A percentile compares a stretch with the other conserved stretches of the same genome.
These are phyloP conservation scores for Selene dorsalis DNA, from an alignment of 2,797 vertebrate genomes.

Conservation along the genomic window DNA sequence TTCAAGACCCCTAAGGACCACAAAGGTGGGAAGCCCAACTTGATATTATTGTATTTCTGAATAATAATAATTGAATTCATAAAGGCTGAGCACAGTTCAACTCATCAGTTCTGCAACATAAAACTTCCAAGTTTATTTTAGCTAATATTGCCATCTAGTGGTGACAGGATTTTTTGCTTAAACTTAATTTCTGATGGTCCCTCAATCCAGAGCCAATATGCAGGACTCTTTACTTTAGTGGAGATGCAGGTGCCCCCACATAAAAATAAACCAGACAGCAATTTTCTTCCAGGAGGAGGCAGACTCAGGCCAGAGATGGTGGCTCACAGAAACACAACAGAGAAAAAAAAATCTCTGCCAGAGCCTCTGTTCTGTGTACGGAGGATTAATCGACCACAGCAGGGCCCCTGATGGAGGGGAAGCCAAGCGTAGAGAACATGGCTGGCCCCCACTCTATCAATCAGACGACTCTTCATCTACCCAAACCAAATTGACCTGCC, in stretches of 20 bases:
- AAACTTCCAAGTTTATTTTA: conserved; percentile 10
- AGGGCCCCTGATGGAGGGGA: conserved; percentile 66
- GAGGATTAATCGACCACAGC: conserved; percentile 74
- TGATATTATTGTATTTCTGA: neutral
- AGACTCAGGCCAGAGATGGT: conserved; percentile 57
- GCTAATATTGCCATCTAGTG: conserved; percentile 75
- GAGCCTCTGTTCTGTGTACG: conserved; percentile 46
- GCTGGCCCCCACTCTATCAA: conserved; percentile 68
- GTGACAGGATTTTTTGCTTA: conserved; percentile 12
- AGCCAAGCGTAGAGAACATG: conserved; percentile 66
- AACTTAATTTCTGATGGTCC: neutral
- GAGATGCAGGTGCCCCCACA: conserved; percentile 7
- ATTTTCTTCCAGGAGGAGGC: conserved; percentile 60
- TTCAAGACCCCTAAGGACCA: neutral
- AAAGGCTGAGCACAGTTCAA: too few species aligned
- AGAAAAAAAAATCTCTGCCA: conserved; percentile 36
- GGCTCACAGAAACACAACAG: conserved; percentile 33
- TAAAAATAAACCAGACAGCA: conserved; percentile 45
- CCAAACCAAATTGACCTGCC: conserved; percentile 78
- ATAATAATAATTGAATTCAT: neutral
- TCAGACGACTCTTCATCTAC: conserved; percentile 67
- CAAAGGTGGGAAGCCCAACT: neutral
- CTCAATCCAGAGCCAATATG: too few species aligned
- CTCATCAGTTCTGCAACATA: neutral
- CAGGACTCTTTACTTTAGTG: neutral